A percentile compares a stretch with the other conserved stretches of the same genome.
phyloP scores from a whole-genome alignment of 2,113 vertebrate species.

The Plecturocebus donacophilus region DNA sequence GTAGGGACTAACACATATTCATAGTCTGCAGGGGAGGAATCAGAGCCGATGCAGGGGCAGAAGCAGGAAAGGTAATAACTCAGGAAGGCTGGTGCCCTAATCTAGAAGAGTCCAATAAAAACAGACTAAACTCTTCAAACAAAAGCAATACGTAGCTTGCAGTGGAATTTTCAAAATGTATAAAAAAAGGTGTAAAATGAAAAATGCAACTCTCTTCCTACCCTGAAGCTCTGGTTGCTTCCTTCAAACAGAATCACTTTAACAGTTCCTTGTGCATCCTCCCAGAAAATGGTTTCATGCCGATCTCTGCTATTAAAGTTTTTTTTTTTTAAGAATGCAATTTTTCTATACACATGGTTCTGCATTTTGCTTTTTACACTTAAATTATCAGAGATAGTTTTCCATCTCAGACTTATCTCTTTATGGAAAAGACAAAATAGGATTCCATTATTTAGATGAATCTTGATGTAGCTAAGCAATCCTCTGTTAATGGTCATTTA shows the following conservation, averaged over 20 bases:
- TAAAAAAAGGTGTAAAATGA: background rate
- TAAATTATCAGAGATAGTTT: background rate
- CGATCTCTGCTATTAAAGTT: constrained; percentile 16
- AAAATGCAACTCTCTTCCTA: background rate
- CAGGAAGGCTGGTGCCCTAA: background rate
- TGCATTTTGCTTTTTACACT: constrained; percentile 43
- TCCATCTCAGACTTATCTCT: background rate
- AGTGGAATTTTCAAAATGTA: background rate
- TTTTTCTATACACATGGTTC: constrained; percentile 40
- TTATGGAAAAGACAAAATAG: background rate
- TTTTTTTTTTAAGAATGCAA: constrained; percentile 31
- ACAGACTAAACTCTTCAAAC: background rate
- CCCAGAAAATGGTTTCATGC: constrained; percentile 29
- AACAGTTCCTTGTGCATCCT: background rate
- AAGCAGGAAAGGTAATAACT: background rate
- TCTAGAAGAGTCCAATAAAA: background rate
- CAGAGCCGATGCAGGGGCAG: background rate
- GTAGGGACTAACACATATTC: background rate
- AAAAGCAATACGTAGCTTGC: background rate
- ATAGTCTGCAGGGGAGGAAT: background rate
- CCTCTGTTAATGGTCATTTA: background rate
- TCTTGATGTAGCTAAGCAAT: background rate
- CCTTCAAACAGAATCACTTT: background rate
- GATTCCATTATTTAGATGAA: background rate
- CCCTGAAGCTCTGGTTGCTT: background rate